phyloP scores from a whole-genome alignment of 2,888 invertebrate species.

The Dryobota labecula region DNA sequence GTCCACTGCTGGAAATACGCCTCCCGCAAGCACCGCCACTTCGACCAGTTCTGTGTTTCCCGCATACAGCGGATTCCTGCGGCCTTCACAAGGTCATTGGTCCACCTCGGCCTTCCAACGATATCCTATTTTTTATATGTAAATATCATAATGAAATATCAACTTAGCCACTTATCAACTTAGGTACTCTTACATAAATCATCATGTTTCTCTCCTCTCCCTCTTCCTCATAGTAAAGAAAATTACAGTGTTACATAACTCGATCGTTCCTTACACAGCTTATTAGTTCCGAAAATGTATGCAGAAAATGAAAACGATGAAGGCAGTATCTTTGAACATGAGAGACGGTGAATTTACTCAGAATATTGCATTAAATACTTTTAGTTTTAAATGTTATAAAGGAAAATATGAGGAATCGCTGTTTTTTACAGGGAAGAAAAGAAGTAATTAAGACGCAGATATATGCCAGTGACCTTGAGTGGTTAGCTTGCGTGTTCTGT shows the following conservation, averaged over 20 bases:
- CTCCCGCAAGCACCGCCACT: too few relatives aligned
- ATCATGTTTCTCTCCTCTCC: background rate
- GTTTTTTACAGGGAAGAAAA: background rate
- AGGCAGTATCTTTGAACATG: background rate
- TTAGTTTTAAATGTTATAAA: background rate
- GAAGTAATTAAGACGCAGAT: too few relatives aligned
- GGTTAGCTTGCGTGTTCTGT: too few relatives aligned
- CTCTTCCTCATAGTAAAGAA: background rate
- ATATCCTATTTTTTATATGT: too few relatives aligned
- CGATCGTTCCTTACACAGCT: background rate
- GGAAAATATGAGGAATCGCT: background rate
- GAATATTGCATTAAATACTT: slow-evolving; percentile 6
- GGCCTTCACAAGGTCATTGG: too few relatives aligned
- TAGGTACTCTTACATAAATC: background rate
- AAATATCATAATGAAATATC: background rate
- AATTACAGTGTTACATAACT: background rate
- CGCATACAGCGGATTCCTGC: too few relatives aligned
- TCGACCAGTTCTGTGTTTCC: too few relatives aligned
- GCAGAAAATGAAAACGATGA: slow-evolving; percentile 8
- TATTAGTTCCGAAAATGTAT: background rate
- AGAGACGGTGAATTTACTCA: background rate
- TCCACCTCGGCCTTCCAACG: too few relatives aligned
- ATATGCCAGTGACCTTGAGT: too few relatives aligned
- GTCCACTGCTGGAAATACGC: too few relatives aligned
- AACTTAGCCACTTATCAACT: too few relatives aligned